Evolutionary conservation across 2,888 invertebrate species (phyloP).

Genomic region (Agrotis exclamationis): DNA sequence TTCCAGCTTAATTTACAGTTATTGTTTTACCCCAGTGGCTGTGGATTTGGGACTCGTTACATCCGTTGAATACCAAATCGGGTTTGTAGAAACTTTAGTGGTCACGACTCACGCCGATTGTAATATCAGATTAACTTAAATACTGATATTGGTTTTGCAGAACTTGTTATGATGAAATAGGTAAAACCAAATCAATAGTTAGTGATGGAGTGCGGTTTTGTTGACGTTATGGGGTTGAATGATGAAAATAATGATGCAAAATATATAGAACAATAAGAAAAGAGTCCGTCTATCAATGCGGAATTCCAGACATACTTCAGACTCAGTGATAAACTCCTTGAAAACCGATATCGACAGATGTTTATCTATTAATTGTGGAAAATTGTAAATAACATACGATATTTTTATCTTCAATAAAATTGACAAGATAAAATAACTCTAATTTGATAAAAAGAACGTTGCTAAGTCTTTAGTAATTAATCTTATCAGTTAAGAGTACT

Average conservation of each 20-base stretch:
- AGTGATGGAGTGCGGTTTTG: neutral
- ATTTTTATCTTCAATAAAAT: slow-evolving; percentile 46
- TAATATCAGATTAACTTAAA: slow-evolving; percentile 68
- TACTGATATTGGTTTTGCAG: slow-evolving; percentile 36
- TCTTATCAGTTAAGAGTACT: slow-evolving; percentile 6
- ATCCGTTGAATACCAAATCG: slow-evolving; percentile 76
- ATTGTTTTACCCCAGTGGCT: slow-evolving; percentile 85
- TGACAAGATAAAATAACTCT: slow-evolving; percentile 41
- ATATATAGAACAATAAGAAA: slow-evolving; percentile 8
- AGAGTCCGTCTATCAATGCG: slow-evolving; percentile 24
- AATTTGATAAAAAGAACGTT: slow-evolving; percentile 25
- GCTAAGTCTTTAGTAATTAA: slow-evolving; percentile 34
- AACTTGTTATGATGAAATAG: slow-evolving; percentile 1
- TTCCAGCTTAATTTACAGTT: slow-evolving; percentile 88
- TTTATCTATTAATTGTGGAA: slow-evolving; percentile 46
- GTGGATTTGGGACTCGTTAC: slow-evolving; percentile 78
- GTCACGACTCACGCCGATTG: slow-evolving; percentile 72
- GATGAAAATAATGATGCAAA: neutral
- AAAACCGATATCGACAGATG: slow-evolving; percentile 39
- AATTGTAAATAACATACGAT: slow-evolving; percentile 37
- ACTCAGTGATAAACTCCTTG: slow-evolving; percentile 27
- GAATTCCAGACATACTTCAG: slow-evolving; percentile 25
- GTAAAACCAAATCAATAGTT: neutral
- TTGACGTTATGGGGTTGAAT: neutral
- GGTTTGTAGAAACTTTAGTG: slow-evolving; percentile 72